Conservation (phyloP, 1,140 invertebrate genomes). For the Probaryconus sp. region DNA sequence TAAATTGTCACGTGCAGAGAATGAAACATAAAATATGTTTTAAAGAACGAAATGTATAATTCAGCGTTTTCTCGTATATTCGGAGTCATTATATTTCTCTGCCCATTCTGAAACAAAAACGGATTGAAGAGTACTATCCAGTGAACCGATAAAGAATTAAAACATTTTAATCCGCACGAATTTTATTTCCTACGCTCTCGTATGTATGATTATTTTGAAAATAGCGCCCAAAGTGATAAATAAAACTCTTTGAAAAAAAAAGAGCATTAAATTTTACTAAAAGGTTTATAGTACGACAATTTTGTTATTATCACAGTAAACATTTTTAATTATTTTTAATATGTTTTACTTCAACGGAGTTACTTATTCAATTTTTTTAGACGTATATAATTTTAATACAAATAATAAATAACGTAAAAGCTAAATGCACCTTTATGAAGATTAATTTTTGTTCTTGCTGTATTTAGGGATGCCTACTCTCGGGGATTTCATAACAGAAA, state of each 20-base stretch:
- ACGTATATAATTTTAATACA: too few relatives aligned
- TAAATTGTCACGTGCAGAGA: slow-evolving; percentile 11
- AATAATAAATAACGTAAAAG: too few relatives aligned
- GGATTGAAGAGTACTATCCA: slow-evolving; percentile 17
- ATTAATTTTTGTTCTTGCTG: too few relatives aligned
- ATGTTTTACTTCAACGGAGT: too few relatives aligned
- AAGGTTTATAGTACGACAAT: too few relatives aligned
- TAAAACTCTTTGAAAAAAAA: slow-evolving; percentile 12
- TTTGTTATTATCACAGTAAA: too few relatives aligned
- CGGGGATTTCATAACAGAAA: too few relatives aligned
- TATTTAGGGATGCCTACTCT: too few relatives aligned
- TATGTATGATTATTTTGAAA: slow-evolving; percentile 13
- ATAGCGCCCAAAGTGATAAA: slow-evolving; percentile 20
- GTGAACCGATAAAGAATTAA: slow-evolving; percentile 31
- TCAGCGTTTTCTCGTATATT: slow-evolving; percentile 22
- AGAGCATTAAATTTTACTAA: slow-evolving; percentile 11
- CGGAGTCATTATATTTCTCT: slow-evolving; percentile 19
- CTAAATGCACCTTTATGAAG: too few relatives aligned
- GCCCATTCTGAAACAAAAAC: slow-evolving; percentile 8
- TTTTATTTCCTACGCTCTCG: slow-evolving; percentile 16
- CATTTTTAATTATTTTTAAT: background rate
- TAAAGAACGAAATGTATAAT: slow-evolving; percentile 19
- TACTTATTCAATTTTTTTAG: too few relatives aligned
- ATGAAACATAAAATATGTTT: slow-evolving; percentile 14
- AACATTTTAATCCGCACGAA: slow-evolving; percentile 27